A percentile compares a stretch with the other conserved stretches of the same genome.
Conservation (phyloP, 2,888 invertebrate species). For the Gandaritis pyraliata region DNA sequence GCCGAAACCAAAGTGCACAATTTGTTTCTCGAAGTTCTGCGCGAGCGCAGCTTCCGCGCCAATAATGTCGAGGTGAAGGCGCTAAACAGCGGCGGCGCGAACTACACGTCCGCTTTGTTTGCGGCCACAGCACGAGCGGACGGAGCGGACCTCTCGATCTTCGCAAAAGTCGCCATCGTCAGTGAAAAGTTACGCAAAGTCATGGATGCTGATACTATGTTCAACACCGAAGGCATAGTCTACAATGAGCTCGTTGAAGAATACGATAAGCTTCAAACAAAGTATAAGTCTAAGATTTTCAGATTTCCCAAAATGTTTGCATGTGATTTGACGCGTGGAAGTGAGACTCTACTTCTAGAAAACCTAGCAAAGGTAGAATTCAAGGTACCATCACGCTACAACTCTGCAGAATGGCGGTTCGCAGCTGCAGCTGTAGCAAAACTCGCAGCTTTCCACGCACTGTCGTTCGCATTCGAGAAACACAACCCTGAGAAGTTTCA, state of each 20-base stretch:
- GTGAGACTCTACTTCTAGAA: conserved; percentile 61
- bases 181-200: conserved; percentile 43
- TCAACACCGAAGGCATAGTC: conserved; percentile 49
- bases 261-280: conserved; percentile 47
- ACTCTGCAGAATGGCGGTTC: conserved; percentile 58
- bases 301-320: conserved; percentile 55
- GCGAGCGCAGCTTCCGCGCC: conserved; percentile 41
- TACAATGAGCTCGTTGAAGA: conserved; percentile 47
- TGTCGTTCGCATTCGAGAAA: conserved; percentile 62
- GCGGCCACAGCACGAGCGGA: conserved; percentile 40
- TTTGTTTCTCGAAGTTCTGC: conserved; percentile 47
- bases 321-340: conserved; percentile 40
- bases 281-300: conserved; percentile 45
- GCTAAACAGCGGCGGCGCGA: conserved; percentile 57
- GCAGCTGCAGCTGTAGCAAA: conserved; percentile 50
- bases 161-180: conserved; percentile 59
- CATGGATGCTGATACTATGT: conserved; percentile 46
- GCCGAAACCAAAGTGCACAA: conserved; percentile 47
- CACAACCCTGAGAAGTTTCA: conserved; percentile 56
- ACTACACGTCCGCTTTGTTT: conserved; percentile 56
- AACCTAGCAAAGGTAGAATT: conserved; percentile 57
- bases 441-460: conserved; percentile 65
- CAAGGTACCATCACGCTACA: conserved; percentile 39
- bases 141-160: conserved; percentile 49
- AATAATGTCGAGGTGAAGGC: conserved; percentile 43